These are phyloP conservation scores for Fopius arisanus DNA, from an alignment of 1,140 invertebrate species.

Conservation along the genomic window DNA sequence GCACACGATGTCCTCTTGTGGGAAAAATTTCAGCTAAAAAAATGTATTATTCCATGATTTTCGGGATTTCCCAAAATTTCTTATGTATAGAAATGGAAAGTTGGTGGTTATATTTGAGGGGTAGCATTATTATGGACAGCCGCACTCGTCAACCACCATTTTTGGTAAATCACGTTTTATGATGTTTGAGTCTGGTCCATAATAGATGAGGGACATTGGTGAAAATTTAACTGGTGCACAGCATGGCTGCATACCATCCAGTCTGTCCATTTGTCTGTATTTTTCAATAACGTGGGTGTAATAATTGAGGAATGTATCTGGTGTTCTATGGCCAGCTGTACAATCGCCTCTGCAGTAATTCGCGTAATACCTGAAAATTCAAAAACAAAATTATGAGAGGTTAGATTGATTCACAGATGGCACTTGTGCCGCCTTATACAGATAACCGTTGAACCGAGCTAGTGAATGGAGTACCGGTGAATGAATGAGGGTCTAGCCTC, in stretches of 20 bases:
- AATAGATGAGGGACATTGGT: conserved; percentile 92
- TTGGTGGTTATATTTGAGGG: background rate
- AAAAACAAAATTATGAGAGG: conserved; percentile 16
- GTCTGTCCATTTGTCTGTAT: conserved; percentile 77
- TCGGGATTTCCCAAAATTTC: background rate
- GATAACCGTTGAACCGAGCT: background rate
- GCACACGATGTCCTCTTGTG: background rate
- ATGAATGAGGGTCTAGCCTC: background rate
- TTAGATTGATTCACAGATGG: too few relatives aligned
- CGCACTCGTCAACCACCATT: conserved; percentile 96
- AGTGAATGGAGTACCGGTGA: background rate
- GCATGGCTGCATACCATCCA: conserved; percentile 84
- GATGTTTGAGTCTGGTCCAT: conserved; percentile 88
- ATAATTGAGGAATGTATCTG: conserved; percentile 85
- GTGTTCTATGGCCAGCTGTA: conserved; percentile 74
- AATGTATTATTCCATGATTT: background rate
- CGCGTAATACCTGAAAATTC: conserved; percentile 78
- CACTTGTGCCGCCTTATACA: background rate
- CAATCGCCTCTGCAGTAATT: conserved; percentile 94
- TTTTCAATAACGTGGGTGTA: conserved; percentile 91
- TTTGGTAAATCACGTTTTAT: conserved; percentile 93
- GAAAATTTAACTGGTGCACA: conserved; percentile 94
- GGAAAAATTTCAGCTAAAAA: conserved; percentile 1
- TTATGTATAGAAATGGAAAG: background rate
- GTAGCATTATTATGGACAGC: conserved; percentile 77